A percentile compares a stretch with the other conserved stretches of the same genome.
Conservation (phyloP, 2,888 invertebrate genomes). For the Girardia tigrina region DNA sequence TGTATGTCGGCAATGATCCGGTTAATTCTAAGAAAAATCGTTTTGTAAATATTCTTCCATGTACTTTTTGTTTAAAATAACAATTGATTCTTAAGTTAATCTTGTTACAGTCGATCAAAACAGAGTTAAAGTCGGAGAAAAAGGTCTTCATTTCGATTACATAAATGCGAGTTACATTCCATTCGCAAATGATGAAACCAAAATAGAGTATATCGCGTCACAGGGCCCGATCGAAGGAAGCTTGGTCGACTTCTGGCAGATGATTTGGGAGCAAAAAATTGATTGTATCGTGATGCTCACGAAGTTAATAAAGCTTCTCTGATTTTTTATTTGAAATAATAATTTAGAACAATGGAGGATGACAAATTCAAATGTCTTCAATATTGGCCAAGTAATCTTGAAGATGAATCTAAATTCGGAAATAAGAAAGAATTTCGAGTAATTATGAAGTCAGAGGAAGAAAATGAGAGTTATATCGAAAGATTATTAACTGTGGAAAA, state of each 20-base stretch:
- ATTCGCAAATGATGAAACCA: not conserved
- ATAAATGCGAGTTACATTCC: slow-evolving; percentile 1
- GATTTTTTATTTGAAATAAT: not conserved
- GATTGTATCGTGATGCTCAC: not conserved
- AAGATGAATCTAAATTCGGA: not conserved
- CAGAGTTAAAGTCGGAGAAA: not conserved
- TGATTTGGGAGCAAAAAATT: slow-evolving; percentile 5
- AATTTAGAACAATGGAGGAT: not conserved
- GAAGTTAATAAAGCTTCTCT: not conserved
- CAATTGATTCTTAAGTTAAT: too few relatives aligned
- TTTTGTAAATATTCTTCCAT: not conserved
- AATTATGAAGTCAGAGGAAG: not conserved
- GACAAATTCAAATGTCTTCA: slow-evolving; percentile 6
- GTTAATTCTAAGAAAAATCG: not conserved
- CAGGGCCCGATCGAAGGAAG: not conserved
- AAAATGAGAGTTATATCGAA: not conserved
- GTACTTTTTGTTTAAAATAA: not conserved
- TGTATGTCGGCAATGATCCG: not conserved
- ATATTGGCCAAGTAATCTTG: not conserved
- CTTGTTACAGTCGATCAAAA: slow-evolving; percentile 16
- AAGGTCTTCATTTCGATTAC: not conserved
- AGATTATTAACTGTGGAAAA: not conserved
- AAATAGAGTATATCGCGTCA: not conserved
- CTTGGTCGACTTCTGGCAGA: not conserved
- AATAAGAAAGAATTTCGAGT: not conserved